phyloP scores from a whole-genome alignment of 1,140 invertebrate species.

The Leptestheria dahalacensis region DNA sequence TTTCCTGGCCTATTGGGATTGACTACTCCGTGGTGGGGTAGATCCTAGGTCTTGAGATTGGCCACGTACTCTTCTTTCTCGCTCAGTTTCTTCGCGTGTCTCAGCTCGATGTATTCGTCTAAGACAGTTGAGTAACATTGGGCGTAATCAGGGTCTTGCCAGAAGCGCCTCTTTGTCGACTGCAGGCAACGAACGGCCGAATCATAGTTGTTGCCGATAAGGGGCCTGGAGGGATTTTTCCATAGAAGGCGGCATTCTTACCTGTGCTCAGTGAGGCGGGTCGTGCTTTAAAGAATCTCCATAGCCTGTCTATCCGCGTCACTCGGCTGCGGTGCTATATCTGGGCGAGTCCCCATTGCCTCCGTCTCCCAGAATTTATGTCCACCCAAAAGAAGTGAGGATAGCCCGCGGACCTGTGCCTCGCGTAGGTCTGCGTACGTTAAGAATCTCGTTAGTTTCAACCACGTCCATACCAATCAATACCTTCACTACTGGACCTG shows the following conservation, averaged over 20 bases:
- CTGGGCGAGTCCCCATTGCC: too few species aligned
- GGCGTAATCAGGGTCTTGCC: background rate
- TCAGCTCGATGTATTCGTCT: background rate
- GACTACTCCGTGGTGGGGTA: conserved; percentile 11
- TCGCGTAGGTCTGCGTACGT: too few species aligned
- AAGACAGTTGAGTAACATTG: background rate
- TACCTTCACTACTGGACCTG: too few species aligned
- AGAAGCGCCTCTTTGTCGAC: background rate
- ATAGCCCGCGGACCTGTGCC: too few species aligned
- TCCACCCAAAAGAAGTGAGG: background rate
- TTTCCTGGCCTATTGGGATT: too few species aligned
- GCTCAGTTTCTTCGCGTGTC: background rate
- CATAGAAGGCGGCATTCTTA: conserved; percentile 15
- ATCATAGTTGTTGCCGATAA: conserved; percentile 8
- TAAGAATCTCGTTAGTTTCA: too few species aligned
- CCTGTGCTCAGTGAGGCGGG: conserved; percentile 1
- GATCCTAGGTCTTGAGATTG: conserved; percentile 18
- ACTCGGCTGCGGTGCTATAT: too few species aligned
- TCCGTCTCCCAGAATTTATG: too few species aligned
- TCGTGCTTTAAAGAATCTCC: conserved; percentile 9
- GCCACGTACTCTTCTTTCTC: background rate
- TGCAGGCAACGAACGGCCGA: background rate
- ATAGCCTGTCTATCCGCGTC: conserved; percentile 2
- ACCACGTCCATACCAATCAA: too few species aligned
- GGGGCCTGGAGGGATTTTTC: conserved; percentile 3